Evolutionary conservation across 2,888 invertebrate species (phyloP).

Genomic region (Philaethria dido): DNA sequence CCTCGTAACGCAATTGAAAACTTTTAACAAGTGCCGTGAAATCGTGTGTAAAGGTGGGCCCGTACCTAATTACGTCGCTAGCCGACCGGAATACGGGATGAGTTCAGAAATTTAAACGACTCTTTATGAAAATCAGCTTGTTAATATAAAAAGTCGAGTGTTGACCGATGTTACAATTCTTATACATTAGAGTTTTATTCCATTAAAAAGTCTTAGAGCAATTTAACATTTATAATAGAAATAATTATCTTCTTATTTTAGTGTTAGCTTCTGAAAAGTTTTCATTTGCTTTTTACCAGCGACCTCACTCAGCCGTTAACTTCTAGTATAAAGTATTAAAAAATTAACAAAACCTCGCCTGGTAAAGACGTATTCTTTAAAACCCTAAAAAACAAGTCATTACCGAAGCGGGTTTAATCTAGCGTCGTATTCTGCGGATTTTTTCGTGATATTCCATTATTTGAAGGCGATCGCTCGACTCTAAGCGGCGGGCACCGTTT

Average conservation of each 20-base stretch:
- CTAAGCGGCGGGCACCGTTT: constrained; percentile 67
- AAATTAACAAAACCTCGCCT: constrained; percentile 77
- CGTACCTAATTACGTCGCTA: constrained; percentile 73
- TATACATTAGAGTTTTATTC: constrained; percentile 15
- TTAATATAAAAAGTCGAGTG: constrained; percentile 70
- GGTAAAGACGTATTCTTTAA: constrained; percentile 80
- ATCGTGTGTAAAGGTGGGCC: constrained; percentile 82
- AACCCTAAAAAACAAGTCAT: constrained; percentile 84
- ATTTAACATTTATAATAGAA: constrained; percentile 15
- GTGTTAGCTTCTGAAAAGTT: constrained; percentile 7
- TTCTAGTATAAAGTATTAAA: constrained; percentile 59
- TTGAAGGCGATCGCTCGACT: constrained; percentile 71
- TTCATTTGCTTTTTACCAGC: constrained; percentile 14
- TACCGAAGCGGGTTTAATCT: constrained; percentile 78
- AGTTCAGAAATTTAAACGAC: constrained; percentile 74
- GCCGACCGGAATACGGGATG: constrained; percentile 75
- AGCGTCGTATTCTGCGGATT: constrained; percentile 69
- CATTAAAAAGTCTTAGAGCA: not conserved
- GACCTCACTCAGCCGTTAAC: constrained; percentile 67
- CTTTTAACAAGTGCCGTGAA: constrained; percentile 83
- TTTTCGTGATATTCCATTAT: constrained; percentile 78
- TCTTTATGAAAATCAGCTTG: constrained; percentile 71
- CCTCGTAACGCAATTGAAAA: constrained; percentile 82
- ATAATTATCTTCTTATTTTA: constrained; percentile 26
- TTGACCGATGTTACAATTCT: constrained; percentile 48